These are phyloP conservation scores for Digitonthophagus gazella DNA, from an alignment of 2,888 invertebrate species.

Conservation along the genomic window DNA sequence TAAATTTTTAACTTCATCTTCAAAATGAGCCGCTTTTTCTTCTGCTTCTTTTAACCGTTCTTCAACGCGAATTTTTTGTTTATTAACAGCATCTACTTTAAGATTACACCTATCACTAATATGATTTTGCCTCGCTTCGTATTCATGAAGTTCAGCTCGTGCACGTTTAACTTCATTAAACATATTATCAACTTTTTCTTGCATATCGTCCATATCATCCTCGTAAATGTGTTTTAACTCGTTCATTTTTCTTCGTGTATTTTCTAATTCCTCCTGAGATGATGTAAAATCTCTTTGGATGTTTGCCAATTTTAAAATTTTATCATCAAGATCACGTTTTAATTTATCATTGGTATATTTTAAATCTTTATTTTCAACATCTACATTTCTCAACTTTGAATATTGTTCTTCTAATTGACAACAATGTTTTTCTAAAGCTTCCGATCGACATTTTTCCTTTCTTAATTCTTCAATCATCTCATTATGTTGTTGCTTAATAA, in stretches of 20 bases:
- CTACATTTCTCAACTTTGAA: slow-evolving; percentile 3
- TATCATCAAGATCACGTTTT: slow-evolving; percentile 16
- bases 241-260: slow-evolving; percentile 12
- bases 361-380: slow-evolving; percentile 15
- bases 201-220: slow-evolving; percentile 21
- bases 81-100: slow-evolving; percentile 18
- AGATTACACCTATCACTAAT: slow-evolving; percentile 14
- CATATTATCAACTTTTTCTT: slow-evolving; percentile 22
- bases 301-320: neutral
- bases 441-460: slow-evolving; percentile 34
- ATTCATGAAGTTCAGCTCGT: slow-evolving; percentile 14
- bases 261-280: slow-evolving; percentile 7
- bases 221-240: slow-evolving; percentile 18
- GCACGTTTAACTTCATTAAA: slow-evolving; percentile 20
- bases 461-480: slow-evolving; percentile 41
- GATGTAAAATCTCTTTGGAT: slow-evolving; percentile 20
- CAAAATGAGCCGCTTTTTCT: slow-evolving; percentile 13
- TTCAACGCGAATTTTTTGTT: slow-evolving; percentile 21
- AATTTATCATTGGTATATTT: slow-evolving; percentile 18
- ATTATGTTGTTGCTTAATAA: slow-evolving; percentile 42
- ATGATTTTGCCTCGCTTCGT: slow-evolving; percentile 21
- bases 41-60: slow-evolving; percentile 21
- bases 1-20: slow-evolving; percentile 23
- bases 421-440: slow-evolving; percentile 23
- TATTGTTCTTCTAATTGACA: neutral